These are phyloP conservation scores for Centropus unirufus DNA, from an alignment of 2,113 vertebrate genomes.

Conservation along the genomic window DNA sequence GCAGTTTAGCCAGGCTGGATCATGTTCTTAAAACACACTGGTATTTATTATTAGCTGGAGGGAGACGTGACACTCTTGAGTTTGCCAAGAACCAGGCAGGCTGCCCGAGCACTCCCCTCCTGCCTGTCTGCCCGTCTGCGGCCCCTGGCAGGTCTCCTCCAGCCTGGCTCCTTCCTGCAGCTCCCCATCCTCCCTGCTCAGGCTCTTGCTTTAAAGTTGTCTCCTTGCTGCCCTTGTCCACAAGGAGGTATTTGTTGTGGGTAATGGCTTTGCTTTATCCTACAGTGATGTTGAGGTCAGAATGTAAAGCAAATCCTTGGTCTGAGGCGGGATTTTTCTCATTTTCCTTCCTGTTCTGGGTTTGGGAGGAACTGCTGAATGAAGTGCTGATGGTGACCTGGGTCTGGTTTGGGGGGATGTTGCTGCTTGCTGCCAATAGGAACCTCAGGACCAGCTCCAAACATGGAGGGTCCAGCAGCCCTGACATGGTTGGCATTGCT, in stretches of 20 bases:
- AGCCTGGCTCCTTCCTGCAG: fast-evolving
- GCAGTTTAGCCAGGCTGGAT: fast-evolving
- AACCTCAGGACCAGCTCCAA: background rate
- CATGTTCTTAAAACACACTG: background rate
- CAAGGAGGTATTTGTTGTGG: fast-evolving
- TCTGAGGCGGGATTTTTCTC: fast-evolving
- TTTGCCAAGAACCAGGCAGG: background rate
- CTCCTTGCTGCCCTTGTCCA: fast-evolving
- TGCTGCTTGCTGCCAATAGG: fast-evolving
- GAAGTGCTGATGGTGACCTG: background rate
- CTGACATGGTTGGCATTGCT: background rate
- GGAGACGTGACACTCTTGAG: background rate
- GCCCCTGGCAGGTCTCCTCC: background rate
- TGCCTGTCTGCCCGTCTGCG: background rate
- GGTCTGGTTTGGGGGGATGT: background rate
- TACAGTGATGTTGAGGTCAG: fast-evolving
- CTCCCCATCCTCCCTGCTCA: background rate
- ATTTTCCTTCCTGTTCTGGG: background rate
- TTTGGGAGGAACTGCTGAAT: background rate
- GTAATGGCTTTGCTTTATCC: background rate
- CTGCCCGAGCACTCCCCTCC: background rate
- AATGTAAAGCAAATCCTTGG: background rate
- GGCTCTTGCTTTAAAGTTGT: background rate
- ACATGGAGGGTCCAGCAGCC: fast-evolving
- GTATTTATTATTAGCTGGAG: background rate